Evolutionary conservation across 2,888 invertebrate species (phyloP), one percentile per base, ranked within the genome.

Genomic region (Epinotia bilunana): DNA sequence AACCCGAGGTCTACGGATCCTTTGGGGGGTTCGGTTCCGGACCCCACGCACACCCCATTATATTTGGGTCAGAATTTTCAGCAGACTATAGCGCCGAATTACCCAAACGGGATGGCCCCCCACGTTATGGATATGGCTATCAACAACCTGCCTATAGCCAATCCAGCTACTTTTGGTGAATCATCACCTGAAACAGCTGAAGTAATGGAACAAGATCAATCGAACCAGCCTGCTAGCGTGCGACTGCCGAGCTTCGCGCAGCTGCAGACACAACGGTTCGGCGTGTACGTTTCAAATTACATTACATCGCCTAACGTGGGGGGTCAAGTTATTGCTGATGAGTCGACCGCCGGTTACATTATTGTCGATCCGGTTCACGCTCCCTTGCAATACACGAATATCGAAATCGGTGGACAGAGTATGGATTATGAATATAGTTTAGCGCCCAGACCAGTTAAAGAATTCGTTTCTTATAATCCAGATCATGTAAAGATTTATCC

Each of bases 81-180:
- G 84, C 93, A 92, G 93, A 93, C 91, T 93, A 91, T 95, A 95
- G 91, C 93, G 89, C 94, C 95, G 96, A 95, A 91, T 92, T 96
- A 96, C 96, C 97, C 96, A 97, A 97, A 96, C 96, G 96, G 95
- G 95, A 96, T 95, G 96, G 96, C 96, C 97, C 97, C 97, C 96
- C 96, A 96, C 96, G 96, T 96, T 96, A 96, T 95, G 95, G 95
- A 95, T 96, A 96, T 94, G 95, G 95, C 95, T 96, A 95, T 95
- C 95, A 95, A 92, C 95, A 94, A 93, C 94, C 94, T 94, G 95
- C 94, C 93, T 93, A 95, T 95, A 95, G 95, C 95, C 93, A 95
- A 92, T 95, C 97, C 95, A 96, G 97, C 95, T 97, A 97, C 96
- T 97, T 97, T 96, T 97, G 97, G 97, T 97, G 96, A 96, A 94